Conservation (phyloP, 2,888 invertebrate species). For the Crepidodera aurea region DNA sequence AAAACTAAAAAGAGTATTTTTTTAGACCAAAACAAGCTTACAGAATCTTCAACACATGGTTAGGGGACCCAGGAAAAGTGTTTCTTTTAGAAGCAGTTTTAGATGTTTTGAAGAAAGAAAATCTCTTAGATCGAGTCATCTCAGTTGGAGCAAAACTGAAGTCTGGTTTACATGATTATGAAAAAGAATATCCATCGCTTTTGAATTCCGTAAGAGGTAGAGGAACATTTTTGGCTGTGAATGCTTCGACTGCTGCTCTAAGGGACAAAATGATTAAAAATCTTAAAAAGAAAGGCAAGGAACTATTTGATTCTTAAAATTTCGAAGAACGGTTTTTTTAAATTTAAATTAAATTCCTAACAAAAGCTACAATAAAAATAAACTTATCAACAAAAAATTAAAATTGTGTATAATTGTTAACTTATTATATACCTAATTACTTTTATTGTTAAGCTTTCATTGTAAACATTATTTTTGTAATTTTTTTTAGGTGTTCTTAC, state of each 20-base stretch:
- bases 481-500: conserved; percentile 74
- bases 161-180: conserved; percentile 68
- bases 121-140: conserved; percentile 78
- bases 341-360: too few relatives aligned
- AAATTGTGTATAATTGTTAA: too few relatives aligned
- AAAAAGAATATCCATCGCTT: conserved; percentile 75
- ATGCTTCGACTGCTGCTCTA: conserved; percentile 68
- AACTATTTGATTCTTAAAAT: too few relatives aligned
- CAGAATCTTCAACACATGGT: conserved; percentile 98
- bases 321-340: too few relatives aligned
- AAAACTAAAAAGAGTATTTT: too few relatives aligned
- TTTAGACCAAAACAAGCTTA: conserved; percentile 80
- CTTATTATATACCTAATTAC: too few relatives aligned
- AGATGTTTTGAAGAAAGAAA: conserved; percentile 81
- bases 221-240: conserved; percentile 90
- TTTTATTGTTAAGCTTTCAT: too few relatives aligned
- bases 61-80: conserved; percentile 97
- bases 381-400: too few relatives aligned
- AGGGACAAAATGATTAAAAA: conserved; percentile 78
- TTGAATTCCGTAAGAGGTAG: conserved; percentile 84
- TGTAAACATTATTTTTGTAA: background rate
- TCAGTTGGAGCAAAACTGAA: conserved; percentile 75
- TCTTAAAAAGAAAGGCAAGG: conserved; percentile 79
- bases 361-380: too few relatives aligned
- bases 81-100: conserved; percentile 85